These are phyloP conservation scores for Sitta carolinensis DNA, from an alignment of 2,797 vertebrate genomes.

Conservation along the genomic window DNA sequence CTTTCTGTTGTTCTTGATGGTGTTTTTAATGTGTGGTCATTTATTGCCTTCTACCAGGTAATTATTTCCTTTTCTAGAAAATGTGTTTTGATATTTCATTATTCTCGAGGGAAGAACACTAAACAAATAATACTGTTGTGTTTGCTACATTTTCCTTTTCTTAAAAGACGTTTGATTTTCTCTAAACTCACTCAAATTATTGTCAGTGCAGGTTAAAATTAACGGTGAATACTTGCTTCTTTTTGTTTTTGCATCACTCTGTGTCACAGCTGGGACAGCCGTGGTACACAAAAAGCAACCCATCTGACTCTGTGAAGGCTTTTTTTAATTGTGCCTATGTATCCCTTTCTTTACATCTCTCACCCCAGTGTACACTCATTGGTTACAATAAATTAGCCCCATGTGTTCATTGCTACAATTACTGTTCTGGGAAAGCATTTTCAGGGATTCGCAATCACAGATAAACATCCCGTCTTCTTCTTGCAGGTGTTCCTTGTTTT, in stretches of 20 bases:
- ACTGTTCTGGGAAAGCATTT: too few relatives aligned
- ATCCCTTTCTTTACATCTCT: too few relatives aligned
- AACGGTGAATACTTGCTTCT: fast-evolving
- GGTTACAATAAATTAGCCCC: too few relatives aligned
- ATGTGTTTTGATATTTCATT: not conserved
- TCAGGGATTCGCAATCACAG: too few relatives aligned
- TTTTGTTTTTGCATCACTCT: not conserved
- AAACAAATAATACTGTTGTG: not conserved
- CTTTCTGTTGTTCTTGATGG: not conserved
- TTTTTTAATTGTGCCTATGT: too few relatives aligned
- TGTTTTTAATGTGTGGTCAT: not conserved
- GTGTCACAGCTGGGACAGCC: too few relatives aligned
- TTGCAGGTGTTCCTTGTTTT: too few relatives aligned
- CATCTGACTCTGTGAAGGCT: too few relatives aligned
- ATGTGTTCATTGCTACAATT: too few relatives aligned
- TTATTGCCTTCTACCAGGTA: not conserved
- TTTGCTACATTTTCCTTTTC: not conserved
- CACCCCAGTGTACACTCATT: too few relatives aligned
- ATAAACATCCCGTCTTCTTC: too few relatives aligned
- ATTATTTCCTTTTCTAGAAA: not conserved
- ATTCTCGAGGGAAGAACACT: not conserved
- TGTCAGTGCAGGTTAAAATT: not conserved
- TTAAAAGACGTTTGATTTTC: not conserved
- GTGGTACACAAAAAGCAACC: too few relatives aligned
- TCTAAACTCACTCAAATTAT: not conserved